Base-by-base conservation (phyloP, 2,113 vertebrate species). In the Gavialis gangeticus region DNA sequence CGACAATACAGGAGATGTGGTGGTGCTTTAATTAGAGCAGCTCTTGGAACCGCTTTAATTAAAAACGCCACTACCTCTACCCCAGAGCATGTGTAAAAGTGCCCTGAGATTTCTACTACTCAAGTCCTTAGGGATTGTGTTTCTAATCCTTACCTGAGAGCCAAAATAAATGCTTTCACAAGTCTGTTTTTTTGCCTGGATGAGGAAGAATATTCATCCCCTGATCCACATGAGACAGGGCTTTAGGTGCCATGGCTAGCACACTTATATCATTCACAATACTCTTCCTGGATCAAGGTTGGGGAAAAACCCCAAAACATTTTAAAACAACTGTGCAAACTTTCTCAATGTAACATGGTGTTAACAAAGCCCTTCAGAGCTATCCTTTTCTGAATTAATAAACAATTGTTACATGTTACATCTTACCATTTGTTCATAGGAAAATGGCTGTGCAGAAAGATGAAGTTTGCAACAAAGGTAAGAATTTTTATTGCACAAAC, bases 51-150 rank as follows among this genome's bases (percentile, higher is more conserved):
- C 46, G 9, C 46, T 46, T 46, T 46, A 46, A 46, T 46, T 46
- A 46, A 46, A 46, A 46, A 46, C 46, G 9, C 46, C 46, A 46
- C 46, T 46, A 46, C 46, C 46, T 7, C 46, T 46, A 46, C 46
- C 46, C 46, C 46, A 46, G 46, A 46, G 46, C 46, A 46, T 46
- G 46, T 46, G 46, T 46, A 46, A 64, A 4, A 59, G n/a, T 55
- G 86, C 28, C 92, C 59, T 21, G 77, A 57, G 76, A 87, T 19
- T 46, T 46, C 46, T 46, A 46, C 46, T 46, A 46, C 13, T 77
- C 25, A 10, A 54, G 4, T 63, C 90, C 12, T 79, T 0, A 0
- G 37, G 76, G 60, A 13, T 30, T n/a, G 90, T 3, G 24, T 3
- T 17, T 64, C 62, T 73, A 77, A 34, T 2, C 79, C 4, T n/a